A percentile compares a stretch with the other conserved stretches of the same genome.
Evolutionary conservation across 2,888 invertebrate genomes (phyloP).

Genomic region (Mesochorus sp.): DNA sequence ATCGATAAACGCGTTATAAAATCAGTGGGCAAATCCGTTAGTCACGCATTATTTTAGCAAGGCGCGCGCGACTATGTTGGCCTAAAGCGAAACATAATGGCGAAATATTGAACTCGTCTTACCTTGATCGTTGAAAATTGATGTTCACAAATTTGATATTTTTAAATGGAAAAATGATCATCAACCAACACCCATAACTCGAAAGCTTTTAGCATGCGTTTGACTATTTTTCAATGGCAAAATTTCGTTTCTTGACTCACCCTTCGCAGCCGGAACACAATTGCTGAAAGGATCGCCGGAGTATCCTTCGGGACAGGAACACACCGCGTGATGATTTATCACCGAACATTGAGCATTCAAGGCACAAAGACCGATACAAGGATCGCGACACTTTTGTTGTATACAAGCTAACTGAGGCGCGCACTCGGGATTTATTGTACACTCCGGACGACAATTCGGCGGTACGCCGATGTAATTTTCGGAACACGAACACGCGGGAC

Average conservation of each 20-base stretch:
- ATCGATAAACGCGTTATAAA: conserved; percentile 54
- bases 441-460: conserved; percentile 88
- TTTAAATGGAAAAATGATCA: too few relatives aligned
- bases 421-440: conserved; percentile 89
- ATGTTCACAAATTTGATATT: too few relatives aligned
- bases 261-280: conserved; percentile 78
- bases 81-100: conserved; percentile 24
- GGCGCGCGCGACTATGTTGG: conserved; percentile 28
- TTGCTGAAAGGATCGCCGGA: conserved; percentile 84
- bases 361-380: conserved; percentile 85
- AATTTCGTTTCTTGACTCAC: conserved; percentile 68
- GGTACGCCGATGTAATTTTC: conserved; percentile 82
- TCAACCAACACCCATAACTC: conserved; percentile 42
- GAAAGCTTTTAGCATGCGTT: not conserved
- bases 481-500: conserved; percentile 84
- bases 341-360: conserved; percentile 84
- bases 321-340: conserved; percentile 85
- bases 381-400: conserved; percentile 85
- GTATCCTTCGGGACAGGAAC: conserved; percentile 83
- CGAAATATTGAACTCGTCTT: conserved; percentile 44
- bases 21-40: conserved; percentile 20
- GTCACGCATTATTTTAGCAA: conserved; percentile 41
- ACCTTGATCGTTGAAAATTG: conserved; percentile 41
- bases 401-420: conserved; percentile 84
- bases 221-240: not conserved